Percentiles rank a stretch among this genome's conserved stretches.
Evolutionary conservation across 2,113 vertebrate genomes (phyloP).

Genomic region (Microtus richardsoni): DNA sequence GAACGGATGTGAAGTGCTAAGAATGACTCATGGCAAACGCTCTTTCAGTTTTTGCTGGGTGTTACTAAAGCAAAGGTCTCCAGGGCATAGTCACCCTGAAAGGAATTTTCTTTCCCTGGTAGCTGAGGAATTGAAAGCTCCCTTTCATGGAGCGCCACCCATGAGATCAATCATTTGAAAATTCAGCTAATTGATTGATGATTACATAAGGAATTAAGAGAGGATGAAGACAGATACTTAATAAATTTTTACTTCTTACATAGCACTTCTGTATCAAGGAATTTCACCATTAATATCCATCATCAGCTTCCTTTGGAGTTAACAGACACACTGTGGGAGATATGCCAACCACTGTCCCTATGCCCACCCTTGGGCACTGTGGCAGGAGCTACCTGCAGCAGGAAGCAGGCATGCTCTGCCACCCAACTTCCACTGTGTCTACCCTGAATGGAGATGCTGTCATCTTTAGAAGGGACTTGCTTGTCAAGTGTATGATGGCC

Average conservation of each 20-base stretch:
- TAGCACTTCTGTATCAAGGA: background rate
- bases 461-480: background rate
- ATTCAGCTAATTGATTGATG: constrained; percentile 47
- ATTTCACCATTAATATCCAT: background rate
- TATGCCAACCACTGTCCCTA: too few species aligned
- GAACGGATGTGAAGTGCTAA: background rate
- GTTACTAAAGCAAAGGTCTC: constrained; percentile 12
- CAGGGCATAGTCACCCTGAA: background rate
- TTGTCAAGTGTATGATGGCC: background rate
- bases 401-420: background rate
- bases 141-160: background rate
- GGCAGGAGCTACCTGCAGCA: background rate
- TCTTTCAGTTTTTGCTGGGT: background rate
- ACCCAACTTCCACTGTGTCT: background rate
- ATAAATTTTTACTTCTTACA: background rate
- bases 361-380: background rate
- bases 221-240: constrained; percentile 32
- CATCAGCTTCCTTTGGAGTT: constrained; percentile 11
- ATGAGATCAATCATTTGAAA: constrained; percentile 54
- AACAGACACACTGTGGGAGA: constrained; percentile 9
- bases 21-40: background rate
- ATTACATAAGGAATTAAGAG: constrained; percentile 22
- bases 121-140: background rate
- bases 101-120: constrained; percentile 43
- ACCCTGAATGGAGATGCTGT: background rate